These are phyloP conservation scores for Ochropleura plecta DNA, from an alignment of 2,888 invertebrate genomes.

Conservation along the genomic window DNA sequence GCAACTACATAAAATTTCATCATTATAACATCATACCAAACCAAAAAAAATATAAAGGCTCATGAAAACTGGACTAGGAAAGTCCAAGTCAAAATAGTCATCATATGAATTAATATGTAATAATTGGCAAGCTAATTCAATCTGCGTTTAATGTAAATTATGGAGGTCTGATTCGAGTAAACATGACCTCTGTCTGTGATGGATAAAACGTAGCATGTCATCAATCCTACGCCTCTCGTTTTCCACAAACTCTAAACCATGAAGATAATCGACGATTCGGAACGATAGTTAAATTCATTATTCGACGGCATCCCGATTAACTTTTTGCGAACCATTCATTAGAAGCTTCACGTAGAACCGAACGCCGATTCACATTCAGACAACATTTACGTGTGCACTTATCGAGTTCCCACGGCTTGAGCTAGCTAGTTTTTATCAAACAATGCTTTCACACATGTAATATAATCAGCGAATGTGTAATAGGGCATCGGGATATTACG, in stretches of 20 bases:
- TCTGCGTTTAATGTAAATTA: slow-evolving; percentile 16
- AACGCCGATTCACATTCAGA: slow-evolving; percentile 58
- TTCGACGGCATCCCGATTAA: slow-evolving; percentile 8
- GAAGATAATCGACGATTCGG: slow-evolving; percentile 35
- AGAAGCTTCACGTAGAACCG: slow-evolving; percentile 42
- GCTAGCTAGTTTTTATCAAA: slow-evolving; percentile 59
- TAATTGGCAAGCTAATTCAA: slow-evolving; percentile 24
- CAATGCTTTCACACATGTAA: slow-evolving; percentile 65
- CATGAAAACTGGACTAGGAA: background rate
- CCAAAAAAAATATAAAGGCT: background rate
- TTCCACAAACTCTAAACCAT: background rate
- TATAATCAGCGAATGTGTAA: slow-evolving; percentile 56
- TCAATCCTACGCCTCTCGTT: slow-evolving; percentile 29
- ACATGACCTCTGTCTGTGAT: slow-evolving; percentile 25
- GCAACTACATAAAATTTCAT: background rate
- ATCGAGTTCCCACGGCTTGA: slow-evolving; percentile 63
- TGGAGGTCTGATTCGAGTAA: slow-evolving; percentile 1
- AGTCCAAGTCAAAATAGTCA: background rate
- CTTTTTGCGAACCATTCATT: slow-evolving; percentile 40
- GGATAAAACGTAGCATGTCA: slow-evolving; percentile 48
- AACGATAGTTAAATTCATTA: slow-evolving; percentile 24
- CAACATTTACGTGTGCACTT: slow-evolving; percentile 45
- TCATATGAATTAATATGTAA: background rate
- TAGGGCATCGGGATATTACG: slow-evolving; percentile 48
- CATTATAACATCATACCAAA: background rate